Conservation (phyloP, 2,113 vertebrate genomes). For the Neotragus moschatus region DNA sequence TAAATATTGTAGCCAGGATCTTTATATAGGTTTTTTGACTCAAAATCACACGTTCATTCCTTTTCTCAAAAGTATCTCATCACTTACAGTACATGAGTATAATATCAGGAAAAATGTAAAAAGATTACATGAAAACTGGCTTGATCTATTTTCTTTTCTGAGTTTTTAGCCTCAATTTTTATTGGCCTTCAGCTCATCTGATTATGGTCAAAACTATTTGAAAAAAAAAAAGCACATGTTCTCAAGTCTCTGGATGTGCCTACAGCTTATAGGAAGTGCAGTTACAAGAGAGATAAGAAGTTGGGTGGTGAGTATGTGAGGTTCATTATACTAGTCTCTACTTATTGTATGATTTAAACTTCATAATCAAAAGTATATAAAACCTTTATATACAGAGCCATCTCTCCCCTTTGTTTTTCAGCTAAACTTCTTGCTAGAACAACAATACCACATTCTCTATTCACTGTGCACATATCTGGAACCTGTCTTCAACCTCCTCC, state of each 20-base stretch:
- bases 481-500: background rate
- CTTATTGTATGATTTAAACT: background rate
- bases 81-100: background rate
- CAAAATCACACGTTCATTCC: background rate
- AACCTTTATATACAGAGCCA: background rate
- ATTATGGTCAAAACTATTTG: background rate
- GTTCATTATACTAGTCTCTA: background rate
- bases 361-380: background rate
- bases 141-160: background rate
- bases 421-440: background rate
- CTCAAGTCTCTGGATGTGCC: background rate
- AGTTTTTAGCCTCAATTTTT: background rate
- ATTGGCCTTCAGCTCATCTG: background rate
- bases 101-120: background rate
- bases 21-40: background rate
- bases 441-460: background rate
- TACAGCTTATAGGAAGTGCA: background rate
- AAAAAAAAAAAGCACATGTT: background rate
- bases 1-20: background rate
- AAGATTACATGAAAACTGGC: background rate
- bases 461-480: background rate
- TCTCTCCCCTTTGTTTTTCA: background rate
- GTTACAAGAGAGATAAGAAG: background rate
- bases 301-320: background rate
- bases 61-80: background rate